These are phyloP conservation scores for Lochmaea capreae DNA, from an alignment of 2,888 invertebrate genomes.

Conservation along the genomic window DNA sequence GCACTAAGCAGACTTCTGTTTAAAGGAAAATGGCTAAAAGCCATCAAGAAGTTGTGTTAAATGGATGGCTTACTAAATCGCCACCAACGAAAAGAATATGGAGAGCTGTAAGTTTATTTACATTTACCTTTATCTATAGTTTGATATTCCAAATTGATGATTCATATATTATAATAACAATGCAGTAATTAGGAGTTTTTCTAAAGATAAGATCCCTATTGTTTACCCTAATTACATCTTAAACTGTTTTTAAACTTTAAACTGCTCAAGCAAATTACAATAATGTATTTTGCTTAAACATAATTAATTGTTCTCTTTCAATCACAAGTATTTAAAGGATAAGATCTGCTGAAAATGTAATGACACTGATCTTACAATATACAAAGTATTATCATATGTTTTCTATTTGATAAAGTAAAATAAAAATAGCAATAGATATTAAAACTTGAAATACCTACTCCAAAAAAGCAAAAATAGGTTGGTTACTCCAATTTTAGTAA, in stretches of 20 bases:
- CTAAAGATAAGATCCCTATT: not conserved
- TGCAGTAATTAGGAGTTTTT: slow-evolving; percentile 2
- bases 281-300: slow-evolving; percentile 31
- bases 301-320: not conserved
- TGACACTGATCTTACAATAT: not conserved
- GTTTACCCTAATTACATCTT: not conserved
- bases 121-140: slow-evolving; percentile 35
- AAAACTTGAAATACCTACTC: too few relatives aligned
- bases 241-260: not conserved
- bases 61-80: slow-evolving; percentile 96
- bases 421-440: too few relatives aligned
- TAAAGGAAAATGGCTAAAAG: slow-evolving; percentile 64
- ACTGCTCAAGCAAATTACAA: not conserved
- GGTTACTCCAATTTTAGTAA: too few relatives aligned
- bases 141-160: slow-evolving; percentile 49
- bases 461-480: too few relatives aligned
- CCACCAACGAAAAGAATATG: slow-evolving; percentile 92
- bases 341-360: not conserved
- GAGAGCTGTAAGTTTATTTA: slow-evolving; percentile 84
- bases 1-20: slow-evolving; percentile 14
- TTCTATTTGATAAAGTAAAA: too few relatives aligned
- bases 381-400: not conserved
- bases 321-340: not conserved
- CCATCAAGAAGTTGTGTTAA: slow-evolving; percentile 80
- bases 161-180: slow-evolving; percentile 46